Base-by-base conservation (phyloP, 1,140 invertebrate genomes). In the Luehdorfia chinensis region DNA sequence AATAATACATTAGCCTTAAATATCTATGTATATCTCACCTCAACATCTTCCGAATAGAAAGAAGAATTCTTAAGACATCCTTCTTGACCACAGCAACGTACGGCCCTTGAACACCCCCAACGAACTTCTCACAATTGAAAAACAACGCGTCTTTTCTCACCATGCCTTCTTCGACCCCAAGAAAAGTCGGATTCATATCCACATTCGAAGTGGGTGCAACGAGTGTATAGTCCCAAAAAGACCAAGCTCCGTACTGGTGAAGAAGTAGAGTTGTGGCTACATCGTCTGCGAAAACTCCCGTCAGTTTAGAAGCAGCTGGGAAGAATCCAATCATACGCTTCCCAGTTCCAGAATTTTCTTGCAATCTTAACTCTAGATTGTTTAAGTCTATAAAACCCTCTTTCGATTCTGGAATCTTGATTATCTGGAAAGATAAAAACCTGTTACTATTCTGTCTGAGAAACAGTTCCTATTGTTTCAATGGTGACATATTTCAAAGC, bases 151-250 rank as follows among this genome's bases (percentile, higher is more conserved):
- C 96, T 73, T 97, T 97, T 74, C 92, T 91, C 2, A 93, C 92
- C 39, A 92, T 88, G 15, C 90, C 90, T 58, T 92, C 90, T 37
- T 91, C 88, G 15, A 93, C 91, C 16, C 90, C 90, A 1, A 90
- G 86, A 34, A 93, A 59, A 50, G 75, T 83, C 0, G 96, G 95
- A 74, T 97, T 97, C 94, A 97, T 96, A 64, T 96, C 93, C 51
- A 97, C 90, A 27, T 90, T 87, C 0, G 93, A 87, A 63, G 94
- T 94, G 0, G 95, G 94, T 1, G 93, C 96, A 32, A 94, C 94
- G 4, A 94, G 90, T 2, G 95, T 95, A 80, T 96, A 97, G 81
- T 97, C 96, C 95, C 95, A 97, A 63, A 97, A 93, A 1, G 94
- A 92, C 39, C 95, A 88, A 1, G 95, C 95, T 1, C 92, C 92